These are phyloP conservation scores for Syngnathus floridae DNA, from an alignment of 2,113 vertebrate species.

Conservation along the genomic window DNA sequence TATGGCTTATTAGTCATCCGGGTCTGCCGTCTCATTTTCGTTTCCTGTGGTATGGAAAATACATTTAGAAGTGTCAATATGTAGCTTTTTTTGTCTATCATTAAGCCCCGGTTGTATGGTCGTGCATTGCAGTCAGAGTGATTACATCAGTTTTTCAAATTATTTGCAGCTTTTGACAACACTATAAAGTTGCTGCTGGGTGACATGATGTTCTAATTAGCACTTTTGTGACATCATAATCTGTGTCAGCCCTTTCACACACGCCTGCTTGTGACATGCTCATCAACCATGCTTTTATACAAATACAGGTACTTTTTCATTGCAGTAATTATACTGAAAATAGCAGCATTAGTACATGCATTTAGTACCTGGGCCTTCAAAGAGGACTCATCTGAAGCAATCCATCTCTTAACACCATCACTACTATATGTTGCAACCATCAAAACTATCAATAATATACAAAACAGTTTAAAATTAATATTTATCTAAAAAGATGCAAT, in stretches of 20 bases:
- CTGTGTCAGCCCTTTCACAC: slow-evolving; percentile 1
- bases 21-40: neutral
- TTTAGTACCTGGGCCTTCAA: too few relatives aligned
- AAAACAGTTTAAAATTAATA: too few relatives aligned
- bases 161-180: slow-evolving; percentile 4
- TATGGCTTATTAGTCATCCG: neutral
- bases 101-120: neutral
- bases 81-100: neutral
- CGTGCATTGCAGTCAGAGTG: slow-evolving; percentile 1
- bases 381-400: too few relatives aligned
- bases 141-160: neutral
- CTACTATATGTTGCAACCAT: too few relatives aligned
- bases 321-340: neutral
- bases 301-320: neutral
- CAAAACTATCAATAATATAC: too few relatives aligned
- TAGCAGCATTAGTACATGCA: too few relatives aligned
- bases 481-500: too few relatives aligned
- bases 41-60: slow-evolving; percentile 5
- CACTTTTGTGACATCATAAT: neutral
- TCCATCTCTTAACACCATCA: too few relatives aligned
- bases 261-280: neutral
- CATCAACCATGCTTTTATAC: neutral
- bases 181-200: slow-evolving; percentile 1
- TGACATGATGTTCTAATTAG: slow-evolving; percentile 2
- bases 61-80: neutral